phyloP scores from a whole-genome alignment of 1,140 invertebrate genomes.

The Mya arenaria region DNA sequence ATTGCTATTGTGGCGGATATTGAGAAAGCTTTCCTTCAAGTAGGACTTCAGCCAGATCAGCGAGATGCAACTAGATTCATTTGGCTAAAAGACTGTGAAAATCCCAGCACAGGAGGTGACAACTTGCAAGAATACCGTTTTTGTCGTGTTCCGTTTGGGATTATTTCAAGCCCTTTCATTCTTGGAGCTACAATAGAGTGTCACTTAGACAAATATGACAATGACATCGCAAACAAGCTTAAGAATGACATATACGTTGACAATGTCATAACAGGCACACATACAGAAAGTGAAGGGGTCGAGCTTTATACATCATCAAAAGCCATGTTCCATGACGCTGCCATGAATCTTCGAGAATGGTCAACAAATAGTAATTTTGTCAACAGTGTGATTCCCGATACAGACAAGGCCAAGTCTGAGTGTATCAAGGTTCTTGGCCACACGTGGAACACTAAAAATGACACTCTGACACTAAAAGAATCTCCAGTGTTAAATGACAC shows the following conservation, averaged over 20 bases:
- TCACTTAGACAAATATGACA: background rate
- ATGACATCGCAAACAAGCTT: background rate
- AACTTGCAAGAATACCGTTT: conserved; percentile 22
- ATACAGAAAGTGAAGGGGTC: background rate
- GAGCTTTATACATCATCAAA: background rate
- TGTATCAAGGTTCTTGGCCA: conserved; percentile 32
- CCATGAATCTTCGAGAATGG: conserved; percentile 38
- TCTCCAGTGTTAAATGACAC: background rate
- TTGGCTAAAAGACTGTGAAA: conserved; percentile 13
- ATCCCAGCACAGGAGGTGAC: background rate
- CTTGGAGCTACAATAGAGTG: conserved; percentile 10
- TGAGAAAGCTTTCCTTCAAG: conserved; percentile 33
- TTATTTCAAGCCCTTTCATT: conserved; percentile 9
- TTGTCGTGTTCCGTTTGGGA: conserved; percentile 13
- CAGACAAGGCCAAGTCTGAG: background rate
- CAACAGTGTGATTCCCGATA: background rate
- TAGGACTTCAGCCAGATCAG: conserved; percentile 1
- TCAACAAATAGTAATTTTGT: background rate
- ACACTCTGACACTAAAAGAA: conserved; percentile 10
- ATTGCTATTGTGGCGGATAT: conserved; percentile 13
- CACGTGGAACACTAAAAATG: conserved; percentile 23
- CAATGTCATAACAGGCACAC: no score
- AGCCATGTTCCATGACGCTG: conserved; percentile 1
- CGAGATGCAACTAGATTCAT: conserved; percentile 26
- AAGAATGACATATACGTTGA: no score